Conservation (phyloP, 2,888 invertebrate species). For the Synergus umbraculus region DNA sequence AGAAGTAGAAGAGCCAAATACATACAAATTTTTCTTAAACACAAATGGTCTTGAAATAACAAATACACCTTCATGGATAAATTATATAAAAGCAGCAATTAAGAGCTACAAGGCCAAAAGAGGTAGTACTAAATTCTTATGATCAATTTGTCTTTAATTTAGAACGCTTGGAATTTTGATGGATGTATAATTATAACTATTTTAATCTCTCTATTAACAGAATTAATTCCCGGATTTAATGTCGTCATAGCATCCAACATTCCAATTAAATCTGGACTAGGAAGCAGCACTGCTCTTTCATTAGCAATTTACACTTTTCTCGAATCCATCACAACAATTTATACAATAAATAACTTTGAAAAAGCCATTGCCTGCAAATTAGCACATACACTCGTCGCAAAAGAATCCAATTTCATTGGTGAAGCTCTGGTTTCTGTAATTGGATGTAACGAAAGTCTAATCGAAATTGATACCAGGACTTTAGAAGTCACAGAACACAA, state of each 20-base stretch:
- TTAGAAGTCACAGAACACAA: not conserved
- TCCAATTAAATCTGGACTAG: conserved; percentile 2
- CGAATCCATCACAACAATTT: conserved; percentile 7
- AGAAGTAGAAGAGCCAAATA: not conserved
- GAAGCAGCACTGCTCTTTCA: conserved; percentile 5
- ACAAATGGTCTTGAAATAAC: not conserved
- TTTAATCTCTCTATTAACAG: not conserved
- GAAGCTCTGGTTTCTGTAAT: conserved; percentile 11
- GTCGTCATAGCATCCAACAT: not conserved
- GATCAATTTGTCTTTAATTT: not conserved
- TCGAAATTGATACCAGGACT: conserved; percentile 16
- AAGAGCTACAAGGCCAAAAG: not conserved
- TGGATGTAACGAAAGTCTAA: not conserved
- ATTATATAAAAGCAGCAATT: not conserved
- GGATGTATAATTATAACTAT: not conserved
- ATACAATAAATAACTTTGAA: conserved; percentile 9
- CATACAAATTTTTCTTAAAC: not conserved
- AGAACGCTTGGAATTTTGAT: no score
- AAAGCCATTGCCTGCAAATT: conserved; percentile 19
- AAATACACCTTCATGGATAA: not conserved
- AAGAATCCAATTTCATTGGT: not conserved
- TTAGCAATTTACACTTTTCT: conserved; percentile 31
- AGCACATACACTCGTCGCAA: not conserved
- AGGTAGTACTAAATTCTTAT: not conserved
- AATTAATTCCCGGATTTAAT: conserved; percentile 17